Evolutionary conservation across 2,797 vertebrate genomes (phyloP), one percentile per base, ranked within the genome.

Genomic region (Enteromius paludinosus): DNA sequence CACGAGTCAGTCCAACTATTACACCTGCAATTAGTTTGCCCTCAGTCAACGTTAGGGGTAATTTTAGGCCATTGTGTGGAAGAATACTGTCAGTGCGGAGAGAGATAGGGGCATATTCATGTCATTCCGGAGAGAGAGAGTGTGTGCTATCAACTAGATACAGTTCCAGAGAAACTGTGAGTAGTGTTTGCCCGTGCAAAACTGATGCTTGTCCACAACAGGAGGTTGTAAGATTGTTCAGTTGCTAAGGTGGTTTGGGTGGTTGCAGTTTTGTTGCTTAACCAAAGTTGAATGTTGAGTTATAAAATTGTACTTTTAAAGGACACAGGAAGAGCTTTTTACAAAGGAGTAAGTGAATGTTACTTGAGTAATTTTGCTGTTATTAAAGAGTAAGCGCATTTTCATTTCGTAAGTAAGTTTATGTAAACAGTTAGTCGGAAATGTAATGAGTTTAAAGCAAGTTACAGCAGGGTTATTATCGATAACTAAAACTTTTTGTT

Each of bases 1-100:
- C 83, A 83, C 82, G 83, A 88, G 87, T 87, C 89, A 90, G 86
- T 90, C 88, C 84, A 91, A 89, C 87, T 91, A 89, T 91, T 89
- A 92, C 88, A 92, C 90, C 90, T 88, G 90, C 90, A 91, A 93
- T 93, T 92, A 91, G 89, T 85, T 78, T 85, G 81, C 84, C 84
- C 73, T 80, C 56, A 28, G 70, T 82, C 89, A 88, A 81, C 65
- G 87, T 88, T 74, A 49, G 70, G 49, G 68, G 56, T 74, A 35
- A 84, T 68, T 86, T 84, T 52, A 81, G 84, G 79, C 65, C 79
- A 79, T 88, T 87, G 87, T 88, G 79, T 62, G 35, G 41, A 56
- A 80, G 77, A 84, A 74, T 59, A 80, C 59, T 45, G 83, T 68
- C 80, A 74, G 71, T 54, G 71, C 4, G 5, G 49, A 80, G 49